Percentiles rank a stretch among this genome's conserved stretches.
Conservation (phyloP, 2,113 vertebrate species). For the Neodon shergylaensis region DNA sequence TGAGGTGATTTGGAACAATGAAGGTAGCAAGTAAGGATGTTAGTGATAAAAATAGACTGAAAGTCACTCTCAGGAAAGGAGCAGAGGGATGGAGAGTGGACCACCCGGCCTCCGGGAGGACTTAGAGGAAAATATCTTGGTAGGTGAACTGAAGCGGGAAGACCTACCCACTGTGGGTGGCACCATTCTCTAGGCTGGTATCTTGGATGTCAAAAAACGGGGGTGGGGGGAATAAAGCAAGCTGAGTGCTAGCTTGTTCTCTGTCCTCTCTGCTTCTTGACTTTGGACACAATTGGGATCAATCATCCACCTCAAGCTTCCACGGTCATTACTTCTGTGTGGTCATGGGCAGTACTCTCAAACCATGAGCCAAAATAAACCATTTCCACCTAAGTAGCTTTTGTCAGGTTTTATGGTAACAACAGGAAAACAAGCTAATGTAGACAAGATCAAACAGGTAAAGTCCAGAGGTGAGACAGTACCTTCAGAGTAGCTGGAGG, state of each 20-base stretch:
- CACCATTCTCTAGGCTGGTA: not conserved
- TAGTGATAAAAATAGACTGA: not conserved
- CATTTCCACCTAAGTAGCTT: not conserved
- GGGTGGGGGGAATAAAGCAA: not conserved
- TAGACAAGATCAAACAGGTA: not conserved
- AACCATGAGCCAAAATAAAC: not conserved
- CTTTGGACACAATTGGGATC: not conserved
- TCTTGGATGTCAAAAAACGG: not conserved
- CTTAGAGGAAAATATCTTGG: not conserved
- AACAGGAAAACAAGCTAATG: not conserved
- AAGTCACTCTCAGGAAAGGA: constrained; percentile 26
- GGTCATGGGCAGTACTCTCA: too few relatives aligned
- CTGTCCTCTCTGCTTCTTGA: not conserved
- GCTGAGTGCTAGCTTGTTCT: not conserved
- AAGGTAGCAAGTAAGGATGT: constrained; percentile 61
- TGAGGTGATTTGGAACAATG: constrained; percentile 24
- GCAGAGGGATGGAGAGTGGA: not conserved
- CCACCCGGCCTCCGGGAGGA: fast-evolving
- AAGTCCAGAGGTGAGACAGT: not conserved
- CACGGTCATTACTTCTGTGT: not conserved
- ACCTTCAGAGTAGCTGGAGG: not conserved
- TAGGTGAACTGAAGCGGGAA: not conserved
- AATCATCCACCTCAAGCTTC: not conserved
- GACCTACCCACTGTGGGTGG: not conserved
- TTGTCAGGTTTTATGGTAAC: not conserved